Conservation (phyloP, 2,888 invertebrate genomes). For the Noctua pronuba region DNA sequence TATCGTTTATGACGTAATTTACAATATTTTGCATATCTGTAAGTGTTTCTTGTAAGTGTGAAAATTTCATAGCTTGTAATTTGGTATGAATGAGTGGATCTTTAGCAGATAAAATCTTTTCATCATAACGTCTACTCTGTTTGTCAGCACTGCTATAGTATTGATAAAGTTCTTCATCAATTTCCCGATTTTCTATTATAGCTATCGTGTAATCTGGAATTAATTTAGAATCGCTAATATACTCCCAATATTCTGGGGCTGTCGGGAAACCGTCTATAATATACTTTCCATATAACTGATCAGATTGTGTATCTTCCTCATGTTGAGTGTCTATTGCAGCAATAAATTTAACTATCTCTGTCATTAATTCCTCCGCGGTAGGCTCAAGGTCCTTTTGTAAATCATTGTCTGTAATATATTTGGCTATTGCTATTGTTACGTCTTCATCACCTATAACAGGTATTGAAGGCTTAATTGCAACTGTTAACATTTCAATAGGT, state of each 20-base stretch:
- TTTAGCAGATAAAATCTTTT: constrained; percentile 75
- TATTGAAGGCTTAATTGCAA: constrained; percentile 72
- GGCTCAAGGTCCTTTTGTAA: constrained; percentile 84
- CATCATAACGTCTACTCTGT: constrained; percentile 75
- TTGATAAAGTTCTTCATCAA: constrained; percentile 78
- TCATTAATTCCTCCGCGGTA: constrained; percentile 83
- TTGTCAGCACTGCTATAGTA: constrained; percentile 80
- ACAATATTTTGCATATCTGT: constrained; percentile 73
- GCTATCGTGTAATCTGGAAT: constrained; percentile 90
- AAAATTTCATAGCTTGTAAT: constrained; percentile 64
- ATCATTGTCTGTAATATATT: constrained; percentile 81
- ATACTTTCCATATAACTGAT: constrained; percentile 88
- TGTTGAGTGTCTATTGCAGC: constrained; percentile 79
- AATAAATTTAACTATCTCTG: constrained; percentile 81
- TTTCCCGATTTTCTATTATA: constrained; percentile 88
- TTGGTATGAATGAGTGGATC: constrained; percentile 82
- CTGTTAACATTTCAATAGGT: constrained; percentile 77
- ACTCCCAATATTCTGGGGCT: constrained; percentile 86
- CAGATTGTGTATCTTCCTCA: constrained; percentile 71
- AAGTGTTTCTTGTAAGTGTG: constrained; percentile 46
- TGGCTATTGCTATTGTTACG: constrained; percentile 81
- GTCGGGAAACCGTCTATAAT: constrained; percentile 91
- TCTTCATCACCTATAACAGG: constrained; percentile 87
- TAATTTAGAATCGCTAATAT: constrained; percentile 82
- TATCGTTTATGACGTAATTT: constrained; percentile 66